Conservation (phyloP, 2,113 vertebrate species). For the Murina feae region DNA sequence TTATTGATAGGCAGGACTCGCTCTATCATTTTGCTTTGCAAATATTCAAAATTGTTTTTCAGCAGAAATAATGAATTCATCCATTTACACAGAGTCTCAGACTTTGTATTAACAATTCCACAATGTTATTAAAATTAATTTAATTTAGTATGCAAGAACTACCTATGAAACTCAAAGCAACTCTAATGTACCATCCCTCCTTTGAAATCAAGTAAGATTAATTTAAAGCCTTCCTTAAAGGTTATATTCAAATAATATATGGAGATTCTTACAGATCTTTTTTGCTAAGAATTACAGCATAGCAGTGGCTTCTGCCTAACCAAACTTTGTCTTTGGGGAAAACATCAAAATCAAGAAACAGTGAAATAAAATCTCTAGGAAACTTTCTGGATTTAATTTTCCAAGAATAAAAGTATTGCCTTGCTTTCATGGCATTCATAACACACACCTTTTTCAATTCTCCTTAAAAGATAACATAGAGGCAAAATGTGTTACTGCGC, state of each 20-base stretch:
- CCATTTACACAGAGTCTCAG: not conserved
- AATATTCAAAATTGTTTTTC: slow-evolving; percentile 49
- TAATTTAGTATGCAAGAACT: not conserved
- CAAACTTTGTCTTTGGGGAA: slow-evolving; percentile 34
- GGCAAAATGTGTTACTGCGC: slow-evolving; percentile 44
- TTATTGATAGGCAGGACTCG: not conserved
- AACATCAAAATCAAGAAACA: slow-evolving; percentile 29
- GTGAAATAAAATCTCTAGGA: slow-evolving; percentile 17
- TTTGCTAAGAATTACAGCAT: slow-evolving; percentile 48
- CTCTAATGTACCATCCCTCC: not conserved
- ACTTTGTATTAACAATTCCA: slow-evolving; percentile 25
- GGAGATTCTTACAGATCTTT: not conserved
- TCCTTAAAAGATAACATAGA: slow-evolving; percentile 63
- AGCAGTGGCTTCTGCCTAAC: not conserved
- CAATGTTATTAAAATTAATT: not conserved
- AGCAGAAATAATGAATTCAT: slow-evolving; percentile 28
- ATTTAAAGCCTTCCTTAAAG: slow-evolving; percentile 33
- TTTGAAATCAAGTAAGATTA: slow-evolving; percentile 28
- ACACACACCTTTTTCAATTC: slow-evolving; percentile 42
- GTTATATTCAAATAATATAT: slow-evolving; percentile 1
- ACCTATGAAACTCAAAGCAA: not conserved
- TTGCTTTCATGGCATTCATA: slow-evolving; percentile 34
- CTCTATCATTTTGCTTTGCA: slow-evolving; percentile 22
- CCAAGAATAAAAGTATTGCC: not conserved
- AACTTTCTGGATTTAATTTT: slow-evolving; percentile 53